Base-by-base conservation (phyloP, 2,113 vertebrate species). In the Potamarius usumacintae region DNA sequence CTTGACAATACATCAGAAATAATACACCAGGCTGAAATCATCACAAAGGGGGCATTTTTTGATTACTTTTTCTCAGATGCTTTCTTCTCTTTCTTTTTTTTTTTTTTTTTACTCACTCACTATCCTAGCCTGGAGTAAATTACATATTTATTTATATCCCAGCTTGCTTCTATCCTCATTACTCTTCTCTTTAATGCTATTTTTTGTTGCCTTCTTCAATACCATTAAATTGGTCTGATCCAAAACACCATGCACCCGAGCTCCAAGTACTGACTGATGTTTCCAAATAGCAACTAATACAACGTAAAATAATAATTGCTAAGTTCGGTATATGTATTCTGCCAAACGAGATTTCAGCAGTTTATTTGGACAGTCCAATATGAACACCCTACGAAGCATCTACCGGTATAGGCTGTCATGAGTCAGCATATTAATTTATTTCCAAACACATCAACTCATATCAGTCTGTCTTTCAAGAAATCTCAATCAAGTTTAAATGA, bases 1-100 rank as follows among this genome's bases (percentile, higher is more conserved):
- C 48, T 86, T 62, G 72, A 89, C 83, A 86, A 86, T 80, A 79
- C 82, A 90, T 84, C 84, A 87, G 85, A 87, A 84, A 87, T 82
- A 88, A 88, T 82, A 84, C 71, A 86, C 72, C 72, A 85, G 81
- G 18, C 81, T 82, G 57, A 82, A 82, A 82, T 82, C 80, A 82
- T 63, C 80, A 82, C 80, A 82, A 82, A 63, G 58, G n/a, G 57
- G 58, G 58, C 80, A 63, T 17, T 63, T 82, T 42, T 82, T 82
- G 80, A 82, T 82, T 82, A 82, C 60, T 82, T 82, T 82, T 63
- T 82, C 58, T 82, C 30, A 63, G 20, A 48, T 82, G 78, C 58
- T 80, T 80, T 80, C 15, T 30, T 79, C n/a, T 53, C 48, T 78
- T 50, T 27, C 25, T 78, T 12, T 53, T 77, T 14, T 53, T n/a